These are phyloP conservation scores for Oligia latruncula DNA, from an alignment of 2,888 invertebrate species.

Conservation along the genomic window DNA sequence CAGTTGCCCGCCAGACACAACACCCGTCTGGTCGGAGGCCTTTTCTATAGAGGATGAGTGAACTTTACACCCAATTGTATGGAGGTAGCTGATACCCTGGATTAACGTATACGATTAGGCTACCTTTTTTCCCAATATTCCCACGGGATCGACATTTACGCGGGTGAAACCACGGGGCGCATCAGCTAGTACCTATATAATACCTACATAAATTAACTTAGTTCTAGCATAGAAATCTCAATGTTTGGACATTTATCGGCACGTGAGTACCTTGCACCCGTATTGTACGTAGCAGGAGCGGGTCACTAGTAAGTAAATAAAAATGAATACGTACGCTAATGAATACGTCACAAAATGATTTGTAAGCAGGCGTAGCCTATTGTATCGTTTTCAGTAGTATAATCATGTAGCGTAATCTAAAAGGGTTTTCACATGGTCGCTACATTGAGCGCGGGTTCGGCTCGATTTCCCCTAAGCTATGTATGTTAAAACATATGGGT, in stretches of 20 bases:
- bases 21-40: no score
- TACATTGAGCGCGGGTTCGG: slow-evolving; percentile 26
- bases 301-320: background rate
- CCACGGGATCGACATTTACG: no score
- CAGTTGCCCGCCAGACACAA: no score
- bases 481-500: slow-evolving; percentile 33
- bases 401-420: slow-evolving; percentile 37
- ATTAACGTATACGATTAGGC: no score
- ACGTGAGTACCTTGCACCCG: background rate
- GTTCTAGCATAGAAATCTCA: background rate
- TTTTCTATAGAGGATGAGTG: no score
- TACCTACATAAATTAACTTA: no score
- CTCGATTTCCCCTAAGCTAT: slow-evolving; percentile 34
- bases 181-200: no score
- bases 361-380: slow-evolving; percentile 13
- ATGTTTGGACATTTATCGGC: background rate
- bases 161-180: no score
- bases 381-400: slow-evolving; percentile 9
- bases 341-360: slow-evolving; percentile 39
- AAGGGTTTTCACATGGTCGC: slow-evolving; percentile 44
- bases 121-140: no score
- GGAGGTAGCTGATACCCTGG: no score
- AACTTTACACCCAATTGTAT: no score
- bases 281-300: background rate
- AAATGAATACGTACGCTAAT: slow-evolving; percentile 45